Percentiles rank a stretch among this genome's conserved stretches.
Evolutionary conservation across 2,888 invertebrate species (phyloP).

Genomic region (Orthosia gracilis): DNA sequence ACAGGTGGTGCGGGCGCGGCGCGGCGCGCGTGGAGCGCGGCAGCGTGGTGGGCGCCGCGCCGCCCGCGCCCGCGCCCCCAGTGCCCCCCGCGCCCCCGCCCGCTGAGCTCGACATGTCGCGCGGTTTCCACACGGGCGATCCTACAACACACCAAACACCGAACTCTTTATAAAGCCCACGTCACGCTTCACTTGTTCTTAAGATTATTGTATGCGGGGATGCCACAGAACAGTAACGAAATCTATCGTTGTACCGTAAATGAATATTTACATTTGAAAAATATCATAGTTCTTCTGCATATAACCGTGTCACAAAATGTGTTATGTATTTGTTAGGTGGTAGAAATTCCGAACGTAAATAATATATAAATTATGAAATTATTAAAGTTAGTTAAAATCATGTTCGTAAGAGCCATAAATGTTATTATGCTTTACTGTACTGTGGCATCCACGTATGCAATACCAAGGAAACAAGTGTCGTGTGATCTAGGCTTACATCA

Average conservation of each 20-base stretch:
- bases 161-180: constrained; percentile 85
- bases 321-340: constrained; percentile 12
- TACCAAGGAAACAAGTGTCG: constrained; percentile 49
- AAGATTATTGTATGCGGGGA: constrained; percentile 41
- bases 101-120: constrained; percentile 94
- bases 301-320: constrained; percentile 20
- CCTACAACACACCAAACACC: constrained; percentile 95
- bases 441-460: constrained; percentile 47
- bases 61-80: constrained; percentile 80
- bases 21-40: constrained; percentile 89
- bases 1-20: constrained; percentile 86
- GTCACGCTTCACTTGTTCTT: constrained; percentile 53
- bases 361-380: constrained; percentile 1
- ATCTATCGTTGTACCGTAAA: constrained; percentile 19
- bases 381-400: constrained; percentile 20
- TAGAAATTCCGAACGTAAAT: constrained; percentile 9
- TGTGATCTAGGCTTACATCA: constrained; percentile 64
- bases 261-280: constrained; percentile 15
- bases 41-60: constrained; percentile 88
- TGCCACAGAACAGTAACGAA: constrained; percentile 51
- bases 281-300: constrained; percentile 15
- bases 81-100: constrained; percentile 72
- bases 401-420: constrained; percentile 3
- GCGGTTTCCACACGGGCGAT: constrained; percentile 99
- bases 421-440: constrained; percentile 31